These are phyloP conservation scores for Oreamnos americanus DNA, from an alignment of 2,113 vertebrate genomes.

Conservation along the genomic window DNA sequence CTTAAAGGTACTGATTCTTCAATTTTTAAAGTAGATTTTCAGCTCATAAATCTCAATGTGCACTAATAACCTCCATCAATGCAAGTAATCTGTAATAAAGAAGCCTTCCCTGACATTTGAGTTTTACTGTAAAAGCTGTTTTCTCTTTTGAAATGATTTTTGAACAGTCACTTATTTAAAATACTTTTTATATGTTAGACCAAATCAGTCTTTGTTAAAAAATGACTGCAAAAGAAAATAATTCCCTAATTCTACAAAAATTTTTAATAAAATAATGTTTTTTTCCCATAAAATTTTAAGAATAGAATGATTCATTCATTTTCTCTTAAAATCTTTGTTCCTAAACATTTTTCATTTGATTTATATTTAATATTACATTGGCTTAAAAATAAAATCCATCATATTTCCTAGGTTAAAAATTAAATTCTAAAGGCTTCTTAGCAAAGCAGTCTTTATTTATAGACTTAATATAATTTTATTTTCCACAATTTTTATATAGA, in stretches of 20 bases:
- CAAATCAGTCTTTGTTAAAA: not conserved
- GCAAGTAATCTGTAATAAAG: conserved; percentile 11
- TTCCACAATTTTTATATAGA: not conserved
- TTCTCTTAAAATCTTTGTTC: not conserved
- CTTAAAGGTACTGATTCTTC: not conserved
- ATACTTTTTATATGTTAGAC: not conserved
- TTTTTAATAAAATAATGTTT: not conserved
- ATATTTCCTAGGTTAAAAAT: not conserved
- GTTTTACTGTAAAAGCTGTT: not conserved
- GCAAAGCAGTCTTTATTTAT: not conserved
- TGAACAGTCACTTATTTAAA: not conserved
- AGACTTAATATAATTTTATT: not conserved
- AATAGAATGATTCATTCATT: not conserved
- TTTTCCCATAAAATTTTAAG: not conserved
- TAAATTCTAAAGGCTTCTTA: not conserved
- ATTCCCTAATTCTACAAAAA: not conserved
- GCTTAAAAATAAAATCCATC: not conserved
- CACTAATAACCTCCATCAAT: not conserved
- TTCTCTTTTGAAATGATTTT: not conserved
- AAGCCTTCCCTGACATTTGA: not conserved
- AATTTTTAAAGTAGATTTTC: not conserved
- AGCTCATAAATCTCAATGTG: conserved; percentile 13
- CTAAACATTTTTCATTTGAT: not conserved
- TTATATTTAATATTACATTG: not conserved
- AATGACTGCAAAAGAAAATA: not conserved